A percentile compares a stretch with the other conserved stretches of the same genome.
Conservation (phyloP, 2,113 vertebrate species). For the Cephalopterus ornatus region DNA sequence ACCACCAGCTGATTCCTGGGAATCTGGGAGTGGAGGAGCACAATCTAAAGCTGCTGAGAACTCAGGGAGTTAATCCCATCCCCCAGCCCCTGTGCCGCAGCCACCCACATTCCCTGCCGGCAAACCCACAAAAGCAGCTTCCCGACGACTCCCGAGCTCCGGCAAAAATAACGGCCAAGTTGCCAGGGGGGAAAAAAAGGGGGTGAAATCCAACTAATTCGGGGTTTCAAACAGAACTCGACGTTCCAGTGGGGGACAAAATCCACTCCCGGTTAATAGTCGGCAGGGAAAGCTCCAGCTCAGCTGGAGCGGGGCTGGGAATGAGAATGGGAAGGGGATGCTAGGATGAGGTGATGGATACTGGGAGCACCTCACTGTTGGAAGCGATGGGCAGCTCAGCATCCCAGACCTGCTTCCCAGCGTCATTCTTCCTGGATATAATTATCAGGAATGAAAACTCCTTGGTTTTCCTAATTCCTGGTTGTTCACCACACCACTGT, state of each 20-base stretch:
- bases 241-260: not conserved
- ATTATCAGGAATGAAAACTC: not conserved
- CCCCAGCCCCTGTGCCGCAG: not conserved
- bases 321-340: not conserved
- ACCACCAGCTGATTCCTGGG: accelerated
- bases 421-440: not conserved
- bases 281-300: not conserved
- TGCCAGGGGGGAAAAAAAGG: not conserved
- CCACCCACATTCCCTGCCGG: constrained; percentile 39
- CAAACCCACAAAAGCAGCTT: constrained; percentile 30
- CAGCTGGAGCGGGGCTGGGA: not conserved
- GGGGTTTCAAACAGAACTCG: not conserved
- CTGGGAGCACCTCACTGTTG: not conserved
- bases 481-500: not conserved
- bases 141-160: not conserved
- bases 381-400: not conserved
- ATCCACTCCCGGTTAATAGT: not conserved
- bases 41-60: not conserved
- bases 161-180: constrained; percentile 38
- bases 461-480: not conserved
- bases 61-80: not conserved
- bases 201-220: not conserved
- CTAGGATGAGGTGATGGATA: not conserved
- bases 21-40: not conserved
- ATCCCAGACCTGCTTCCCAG: not conserved